Evolutionary conservation across 1,140 invertebrate species (phyloP), one percentile per base, ranked within the genome.

Genomic region (Armadillidium nasatum): DNA sequence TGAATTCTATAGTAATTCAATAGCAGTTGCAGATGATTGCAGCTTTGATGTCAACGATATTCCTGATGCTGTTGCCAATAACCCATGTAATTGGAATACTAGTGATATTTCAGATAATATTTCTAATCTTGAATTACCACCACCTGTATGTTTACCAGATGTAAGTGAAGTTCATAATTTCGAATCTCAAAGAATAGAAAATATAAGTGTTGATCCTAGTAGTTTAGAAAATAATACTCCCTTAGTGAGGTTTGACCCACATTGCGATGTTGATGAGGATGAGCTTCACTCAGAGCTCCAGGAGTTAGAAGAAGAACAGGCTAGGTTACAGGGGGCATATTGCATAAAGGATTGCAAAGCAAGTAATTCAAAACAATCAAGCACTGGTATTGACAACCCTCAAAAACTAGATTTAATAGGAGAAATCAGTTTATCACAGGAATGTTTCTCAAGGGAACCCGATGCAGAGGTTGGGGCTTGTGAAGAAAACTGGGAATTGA

Each of bases 211-310:
- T 23, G 11, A 7, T 71, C 73, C n/a, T 7, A 0, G 44, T 22
- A n/a, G 9, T 43, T 22, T 44, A 15, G 43, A 11, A 21, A 75
- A 67, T 13, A 15, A 44, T 68, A 43, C 73, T 68, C 73, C 73
- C 43, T 22, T 46, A n/a, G 74, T 70, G 43, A 74, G 46, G 23
- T 81, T 81, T 74, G 72, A 66, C 22, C 73, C 74, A 66, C 66
- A 75, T 67, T 22, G 74, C 21, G 85, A 88, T 77, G 81, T 89
- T 60, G 87, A 86, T 50, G 89, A 89, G 73, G 85, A 85, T 66
- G 88, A 89, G 80, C 81, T 90, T n/a, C 86, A 85, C 68, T 85
- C 87, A 50, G 88, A 89, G 83, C 84, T 90, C 54, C 84, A 87
- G 3, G 81, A 81, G 46, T 54, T 78, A 44, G 78, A 80, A 67